Evolutionary conservation across 2,113 vertebrate genomes (phyloP), one percentile per base, ranked within the genome.

Genomic region (Notothenia rossii): DNA sequence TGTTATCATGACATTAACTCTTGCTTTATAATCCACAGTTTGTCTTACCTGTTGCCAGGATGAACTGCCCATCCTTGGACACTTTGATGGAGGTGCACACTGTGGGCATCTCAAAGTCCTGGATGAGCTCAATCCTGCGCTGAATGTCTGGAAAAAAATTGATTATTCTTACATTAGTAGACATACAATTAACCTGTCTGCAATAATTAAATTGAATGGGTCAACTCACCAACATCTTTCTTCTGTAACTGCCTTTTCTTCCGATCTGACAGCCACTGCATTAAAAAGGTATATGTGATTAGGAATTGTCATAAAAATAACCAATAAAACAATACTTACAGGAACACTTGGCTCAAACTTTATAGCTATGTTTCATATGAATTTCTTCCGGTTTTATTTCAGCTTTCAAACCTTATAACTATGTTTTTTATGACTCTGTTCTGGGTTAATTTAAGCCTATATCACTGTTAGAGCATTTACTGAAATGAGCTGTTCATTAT

Each of bases 81-180:
- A 98, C 97, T 86, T 96, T 97, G 85, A 99, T 96, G 54, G 96
- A 97, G 61, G 96, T 98, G 91, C 96, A 96, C 78, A 99, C 94
- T 0, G 98, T 98, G 48, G 98, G 98, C 98, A 99, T 99, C 88
- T 98, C 97, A 93, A 99, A 99, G 85, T 99, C 98, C 83, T 99
- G 98, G 89, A 99, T 98, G 77, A 99, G 98, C 85, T 99, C 98
- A 65, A 99, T 99, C 94, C 98, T 97, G 72, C 96, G 97, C 22
- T 96, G 97, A 86, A 99, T 89, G 86, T 97, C 98, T 99, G 81
- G 1, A 51, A 63, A 53, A 4, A 25, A 66, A n/a, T 3, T 60
- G 12, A 43, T 11, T 17, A 22, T 17, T 5, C 7, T 5, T 40
- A 40, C 36, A 55, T 22, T 40, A 8, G 8, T 69, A 7, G 2